A percentile compares a stretch with the other conserved stretches of the same genome.
These are phyloP conservation scores for Myanophis thanlyinensis DNA, from an alignment of 2,113 vertebrate genomes.

Conservation along the genomic window DNA sequence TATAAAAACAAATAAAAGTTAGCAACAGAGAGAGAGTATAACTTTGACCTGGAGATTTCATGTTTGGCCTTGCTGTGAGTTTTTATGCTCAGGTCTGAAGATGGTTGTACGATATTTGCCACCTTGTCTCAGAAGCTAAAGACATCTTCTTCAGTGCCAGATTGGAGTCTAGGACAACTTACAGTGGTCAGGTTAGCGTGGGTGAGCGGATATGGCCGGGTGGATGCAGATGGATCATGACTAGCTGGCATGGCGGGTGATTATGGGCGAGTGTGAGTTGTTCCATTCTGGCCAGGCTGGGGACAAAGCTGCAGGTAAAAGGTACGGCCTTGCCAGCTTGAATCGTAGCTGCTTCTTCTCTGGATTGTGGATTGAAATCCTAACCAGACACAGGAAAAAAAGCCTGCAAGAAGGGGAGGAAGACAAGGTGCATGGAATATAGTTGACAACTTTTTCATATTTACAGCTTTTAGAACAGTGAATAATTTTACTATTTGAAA, in stretches of 20 bases:
- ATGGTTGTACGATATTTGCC: constrained; percentile 55
- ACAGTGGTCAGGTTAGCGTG: too few relatives aligned
- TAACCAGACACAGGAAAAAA: constrained; percentile 62
- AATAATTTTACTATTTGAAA: too few relatives aligned
- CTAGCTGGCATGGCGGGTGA: too few relatives aligned
- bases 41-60: not conserved
- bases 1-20: not conserved
- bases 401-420: constrained; percentile 17
- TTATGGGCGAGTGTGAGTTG: too few relatives aligned
- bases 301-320: constrained; percentile 64
- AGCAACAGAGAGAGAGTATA: not conserved
- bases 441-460: not conserved
- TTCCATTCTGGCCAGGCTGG: constrained; percentile 35
- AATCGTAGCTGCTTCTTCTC: constrained; percentile 60
- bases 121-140: constrained; percentile 64
- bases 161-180: too few relatives aligned
- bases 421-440: not conserved
- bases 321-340: constrained; percentile 61
- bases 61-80: not conserved
- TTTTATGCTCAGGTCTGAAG: not conserved
- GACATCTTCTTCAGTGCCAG: too few relatives aligned
- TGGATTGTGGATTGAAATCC: constrained; percentile 55
- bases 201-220: too few relatives aligned
- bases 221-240: too few relatives aligned
- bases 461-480: not conserved